Percentiles rank a stretch among this genome's conserved stretches.
phyloP scores from a whole-genome alignment of 2,888 invertebrate species.

The Acrobasis suavella region DNA sequence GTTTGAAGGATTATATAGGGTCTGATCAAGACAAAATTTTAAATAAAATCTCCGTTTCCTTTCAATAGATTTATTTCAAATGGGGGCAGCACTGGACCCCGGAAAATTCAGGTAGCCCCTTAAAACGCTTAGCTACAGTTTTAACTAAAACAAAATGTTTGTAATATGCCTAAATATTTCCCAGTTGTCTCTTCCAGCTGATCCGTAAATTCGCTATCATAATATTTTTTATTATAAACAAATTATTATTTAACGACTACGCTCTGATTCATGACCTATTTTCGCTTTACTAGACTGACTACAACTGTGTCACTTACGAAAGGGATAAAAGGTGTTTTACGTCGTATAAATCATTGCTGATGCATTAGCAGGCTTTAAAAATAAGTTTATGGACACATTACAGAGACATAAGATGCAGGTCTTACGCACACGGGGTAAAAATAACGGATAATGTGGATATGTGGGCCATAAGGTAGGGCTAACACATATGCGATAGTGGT shows the following conservation, averaged over 20 bases:
- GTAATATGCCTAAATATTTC: too few species aligned
- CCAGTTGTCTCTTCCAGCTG: not conserved
- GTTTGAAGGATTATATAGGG: too few species aligned
- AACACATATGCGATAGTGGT: not conserved
- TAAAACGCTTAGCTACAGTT: not conserved
- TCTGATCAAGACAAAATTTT: too few species aligned
- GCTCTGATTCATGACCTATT: slow-evolving; percentile 5
- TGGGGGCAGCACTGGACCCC: too few species aligned
- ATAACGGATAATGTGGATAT: slow-evolving; percentile 15
- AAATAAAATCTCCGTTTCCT: too few species aligned
- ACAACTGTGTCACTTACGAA: slow-evolving; percentile 13
- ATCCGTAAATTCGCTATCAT: not conserved
- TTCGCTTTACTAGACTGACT: not conserved
- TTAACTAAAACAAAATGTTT: not conserved
- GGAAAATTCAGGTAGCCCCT: too few species aligned
- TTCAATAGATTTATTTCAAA: too few species aligned
- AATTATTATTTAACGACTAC: not conserved
- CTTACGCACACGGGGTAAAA: slow-evolving; percentile 10
- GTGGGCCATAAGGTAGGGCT: not conserved
- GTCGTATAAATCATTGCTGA: slow-evolving; percentile 12
- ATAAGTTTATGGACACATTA: slow-evolving; percentile 10
- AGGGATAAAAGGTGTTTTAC: slow-evolving; percentile 12
- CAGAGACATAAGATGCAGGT: slow-evolving; percentile 7
- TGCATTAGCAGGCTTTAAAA: slow-evolving; percentile 19
- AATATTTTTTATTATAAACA: not conserved